Evolutionary conservation across 2,888 invertebrate genomes (phyloP).

Genomic region (Ectobius pallidus): DNA sequence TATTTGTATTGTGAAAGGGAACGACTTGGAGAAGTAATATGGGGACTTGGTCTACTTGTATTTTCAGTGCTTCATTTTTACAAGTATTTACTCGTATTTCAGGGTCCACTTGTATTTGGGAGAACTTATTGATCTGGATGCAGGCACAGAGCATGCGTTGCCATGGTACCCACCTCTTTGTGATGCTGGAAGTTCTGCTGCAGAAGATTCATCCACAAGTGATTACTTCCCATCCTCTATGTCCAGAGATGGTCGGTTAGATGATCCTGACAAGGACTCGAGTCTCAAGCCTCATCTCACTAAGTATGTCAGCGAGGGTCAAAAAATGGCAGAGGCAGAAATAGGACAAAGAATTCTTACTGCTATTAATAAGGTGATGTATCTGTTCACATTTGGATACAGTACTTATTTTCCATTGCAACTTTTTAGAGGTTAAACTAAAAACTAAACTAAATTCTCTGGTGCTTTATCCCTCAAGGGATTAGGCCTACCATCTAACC

Average conservation of each 20-base stretch:
- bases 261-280: constrained; percentile 39
- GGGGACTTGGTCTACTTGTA: too few relatives aligned
- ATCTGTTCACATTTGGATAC: too few relatives aligned
- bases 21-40: too few relatives aligned
- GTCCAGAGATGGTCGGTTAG: not conserved
- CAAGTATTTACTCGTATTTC: too few relatives aligned
- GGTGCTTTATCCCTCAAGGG: too few relatives aligned
- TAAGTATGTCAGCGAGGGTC: constrained; percentile 53
- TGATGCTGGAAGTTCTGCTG: constrained; percentile 46
- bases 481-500: too few relatives aligned
- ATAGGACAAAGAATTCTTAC: constrained; percentile 78
- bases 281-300: constrained; percentile 51
- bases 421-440: too few relatives aligned
- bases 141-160: constrained; percentile 67
- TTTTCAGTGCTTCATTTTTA: too few relatives aligned
- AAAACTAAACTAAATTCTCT: too few relatives aligned
- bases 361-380: constrained; percentile 67
- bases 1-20: too few relatives aligned
- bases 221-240: not conserved
- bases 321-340: constrained; percentile 65
- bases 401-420: too few relatives aligned
- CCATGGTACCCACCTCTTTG: constrained; percentile 82
- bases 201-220: not conserved
- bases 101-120: constrained; percentile 63
- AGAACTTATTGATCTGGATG: constrained; percentile 66